Conservation (phyloP, 2,797 vertebrate species). For the Picus viridis region DNA sequence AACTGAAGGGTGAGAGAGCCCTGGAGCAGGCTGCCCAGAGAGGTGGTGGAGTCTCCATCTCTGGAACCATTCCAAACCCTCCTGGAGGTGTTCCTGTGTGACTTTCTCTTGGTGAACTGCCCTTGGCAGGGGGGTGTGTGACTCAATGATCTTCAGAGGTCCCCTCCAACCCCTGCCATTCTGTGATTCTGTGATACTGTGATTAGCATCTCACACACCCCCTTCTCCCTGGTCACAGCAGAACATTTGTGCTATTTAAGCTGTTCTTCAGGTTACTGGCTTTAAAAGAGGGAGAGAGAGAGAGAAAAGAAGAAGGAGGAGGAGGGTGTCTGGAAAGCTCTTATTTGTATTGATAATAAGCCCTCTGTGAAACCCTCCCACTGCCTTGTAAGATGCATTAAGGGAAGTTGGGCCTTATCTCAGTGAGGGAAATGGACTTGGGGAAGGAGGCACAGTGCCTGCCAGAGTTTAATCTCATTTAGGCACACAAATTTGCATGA, state of each 20-base stretch:
- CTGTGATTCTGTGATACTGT: no score
- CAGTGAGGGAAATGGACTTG: slow-evolving; percentile 47
- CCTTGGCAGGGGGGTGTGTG: no score
- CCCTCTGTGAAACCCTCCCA: slow-evolving; percentile 41
- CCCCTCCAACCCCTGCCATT: no score
- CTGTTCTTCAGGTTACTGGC: background rate
- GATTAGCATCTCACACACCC: background rate
- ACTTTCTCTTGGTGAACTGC: no score
- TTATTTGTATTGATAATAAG: slow-evolving; percentile 48
- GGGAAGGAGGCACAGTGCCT: slow-evolving; percentile 31
- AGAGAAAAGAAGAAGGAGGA: slow-evolving; percentile 23
- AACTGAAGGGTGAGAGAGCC: no score
- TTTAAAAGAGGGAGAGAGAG: slow-evolving; percentile 15
- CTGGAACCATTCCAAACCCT: no score
- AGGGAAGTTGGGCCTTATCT: slow-evolving; percentile 51
- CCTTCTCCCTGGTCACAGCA: background rate
- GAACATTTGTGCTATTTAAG: slow-evolving; percentile 18
- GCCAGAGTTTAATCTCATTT: slow-evolving; percentile 65
- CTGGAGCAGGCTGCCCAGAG: no score
- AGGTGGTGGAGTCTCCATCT: no score
- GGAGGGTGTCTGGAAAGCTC: slow-evolving; percentile 6
- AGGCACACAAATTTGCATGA: slow-evolving; percentile 67
- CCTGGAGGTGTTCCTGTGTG: no score
- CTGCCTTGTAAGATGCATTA: slow-evolving; percentile 41
- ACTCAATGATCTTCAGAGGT: no score